These are phyloP conservation scores for Rhinophrynus dorsalis DNA, from an alignment of 2,797 vertebrate genomes.

Conservation along the genomic window DNA sequence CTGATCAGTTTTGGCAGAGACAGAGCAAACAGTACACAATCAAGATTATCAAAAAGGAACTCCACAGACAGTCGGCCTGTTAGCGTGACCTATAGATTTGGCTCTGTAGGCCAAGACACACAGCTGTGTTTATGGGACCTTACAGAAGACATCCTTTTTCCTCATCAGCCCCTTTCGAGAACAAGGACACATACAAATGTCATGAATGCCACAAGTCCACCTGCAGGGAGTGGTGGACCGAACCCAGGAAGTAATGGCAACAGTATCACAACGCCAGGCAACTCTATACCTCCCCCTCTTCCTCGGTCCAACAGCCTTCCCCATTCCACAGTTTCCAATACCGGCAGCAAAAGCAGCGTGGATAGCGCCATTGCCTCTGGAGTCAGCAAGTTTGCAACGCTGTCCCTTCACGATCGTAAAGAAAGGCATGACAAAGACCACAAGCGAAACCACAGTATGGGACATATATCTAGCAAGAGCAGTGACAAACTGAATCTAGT, in stretches of 20 bases:
- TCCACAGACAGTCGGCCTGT: conserved; percentile 94
- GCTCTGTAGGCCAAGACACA: conserved; percentile 96
- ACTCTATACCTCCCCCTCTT: conserved; percentile 80
- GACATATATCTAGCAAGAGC: conserved; percentile 98
- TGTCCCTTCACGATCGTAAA: conserved; percentile 94
- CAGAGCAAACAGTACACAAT: conserved; percentile 90
- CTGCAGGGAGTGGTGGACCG: conserved; percentile 70
- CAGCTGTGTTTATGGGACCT: conserved; percentile 98
- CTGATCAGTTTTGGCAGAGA: conserved; percentile 85
- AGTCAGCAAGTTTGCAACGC: conserved; percentile 93
- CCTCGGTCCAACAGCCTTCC: conserved; percentile 96
- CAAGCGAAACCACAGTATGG: conserved; percentile 98
- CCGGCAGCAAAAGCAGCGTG: conserved; percentile 78
- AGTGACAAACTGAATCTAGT: conserved; percentile 96
- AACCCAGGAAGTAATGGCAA: conserved; percentile 74
- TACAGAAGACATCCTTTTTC: conserved; percentile 96
- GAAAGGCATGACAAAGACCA: conserved; percentile 96
- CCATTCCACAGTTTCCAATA: conserved; percentile 79
- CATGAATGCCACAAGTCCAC: conserved; percentile 91
- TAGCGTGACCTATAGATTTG: conserved; percentile 91
- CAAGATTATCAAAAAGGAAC: conserved; percentile 92
- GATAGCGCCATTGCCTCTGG: conserved; percentile 88
- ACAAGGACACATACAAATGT: conserved; percentile 96
- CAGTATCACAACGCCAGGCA: conserved; percentile 76
- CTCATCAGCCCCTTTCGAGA: conserved; percentile 91